Evolutionary conservation across 2,797 vertebrate genomes (phyloP).

Genomic region (Kryptopterus vitreolus): DNA sequence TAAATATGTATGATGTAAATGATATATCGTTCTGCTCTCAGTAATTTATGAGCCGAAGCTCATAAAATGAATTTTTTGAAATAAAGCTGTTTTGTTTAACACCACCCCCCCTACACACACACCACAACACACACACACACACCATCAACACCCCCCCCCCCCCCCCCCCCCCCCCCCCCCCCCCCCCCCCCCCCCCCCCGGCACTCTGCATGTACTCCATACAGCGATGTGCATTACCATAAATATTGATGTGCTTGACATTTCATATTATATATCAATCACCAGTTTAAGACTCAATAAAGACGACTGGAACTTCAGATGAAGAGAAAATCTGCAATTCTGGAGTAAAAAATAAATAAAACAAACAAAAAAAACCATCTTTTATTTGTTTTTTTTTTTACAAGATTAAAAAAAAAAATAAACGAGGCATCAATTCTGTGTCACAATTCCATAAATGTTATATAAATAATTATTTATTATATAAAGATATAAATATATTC

Average conservation of each 20-base stretch:
- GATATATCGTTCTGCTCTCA: slow-evolving; percentile 32
- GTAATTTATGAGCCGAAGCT: slow-evolving; percentile 29
- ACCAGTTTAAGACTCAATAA: slow-evolving; percentile 19
- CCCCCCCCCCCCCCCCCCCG: background rate
- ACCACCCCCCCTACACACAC: background rate
- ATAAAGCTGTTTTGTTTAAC: slow-evolving; percentile 31
- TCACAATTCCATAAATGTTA: too few relatives aligned
- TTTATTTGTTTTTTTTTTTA: too few relatives aligned
- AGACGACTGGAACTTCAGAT: background rate
- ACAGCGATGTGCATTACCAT: slow-evolving; percentile 25
- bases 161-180: background rate
- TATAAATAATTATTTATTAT: too few relatives aligned
- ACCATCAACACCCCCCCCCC: background rate
- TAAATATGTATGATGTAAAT: slow-evolving; percentile 52
- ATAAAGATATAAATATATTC: too few relatives aligned
- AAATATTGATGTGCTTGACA: slow-evolving; percentile 37
- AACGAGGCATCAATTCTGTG: too few relatives aligned
- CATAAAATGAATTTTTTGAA: slow-evolving; percentile 29
- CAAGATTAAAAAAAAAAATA: too few relatives aligned
- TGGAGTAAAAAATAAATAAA: background rate
- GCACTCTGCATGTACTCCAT: background rate
- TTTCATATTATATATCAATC: slow-evolving; percentile 36
- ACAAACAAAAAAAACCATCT: background rate
- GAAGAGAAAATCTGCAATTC: background rate
- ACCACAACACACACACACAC: too few relatives aligned